Conservation (phyloP, 2,888 invertebrate genomes). For the Laothoe populi region DNA sequence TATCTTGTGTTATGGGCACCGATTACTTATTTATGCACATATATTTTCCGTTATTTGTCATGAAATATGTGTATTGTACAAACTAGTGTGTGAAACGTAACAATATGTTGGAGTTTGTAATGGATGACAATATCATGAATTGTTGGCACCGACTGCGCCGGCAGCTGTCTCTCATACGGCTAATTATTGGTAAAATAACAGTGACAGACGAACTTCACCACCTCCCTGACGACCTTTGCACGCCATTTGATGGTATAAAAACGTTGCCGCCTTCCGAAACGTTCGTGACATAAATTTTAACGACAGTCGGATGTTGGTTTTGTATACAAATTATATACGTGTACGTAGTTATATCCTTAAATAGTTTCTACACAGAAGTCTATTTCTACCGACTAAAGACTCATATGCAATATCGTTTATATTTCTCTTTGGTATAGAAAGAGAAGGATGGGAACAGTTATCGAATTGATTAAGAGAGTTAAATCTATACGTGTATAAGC, state of each 20-base stretch:
- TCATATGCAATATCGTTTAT: too few species aligned
- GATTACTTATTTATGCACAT: too few species aligned
- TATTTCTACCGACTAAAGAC: too few species aligned
- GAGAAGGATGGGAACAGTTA: too few species aligned
- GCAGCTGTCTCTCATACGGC: constrained; percentile 65
- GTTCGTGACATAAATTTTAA: constrained; percentile 53
- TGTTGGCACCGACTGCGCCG: constrained; percentile 35
- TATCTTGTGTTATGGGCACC: too few species aligned
- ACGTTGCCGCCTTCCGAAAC: constrained; percentile 37
- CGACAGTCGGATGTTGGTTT: not conserved
- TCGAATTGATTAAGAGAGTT: too few species aligned
- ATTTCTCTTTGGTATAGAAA: too few species aligned
- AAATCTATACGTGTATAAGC: too few species aligned
- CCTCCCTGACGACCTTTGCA: constrained; percentile 54
- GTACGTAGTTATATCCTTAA: not conserved
- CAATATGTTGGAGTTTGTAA: constrained; percentile 25
- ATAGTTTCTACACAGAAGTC: too few species aligned
- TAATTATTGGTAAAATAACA: constrained; percentile 71
- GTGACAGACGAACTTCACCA: constrained; percentile 60
- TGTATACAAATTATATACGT: not conserved
- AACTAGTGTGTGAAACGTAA: constrained; percentile 21
- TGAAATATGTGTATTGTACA: not conserved
- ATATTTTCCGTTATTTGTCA: not conserved
- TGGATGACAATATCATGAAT: constrained; percentile 20
- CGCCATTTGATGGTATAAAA: constrained; percentile 51